Evolutionary conservation across 2,113 vertebrate species (phyloP).

Genomic region (Illadopsis cleaveri): DNA sequence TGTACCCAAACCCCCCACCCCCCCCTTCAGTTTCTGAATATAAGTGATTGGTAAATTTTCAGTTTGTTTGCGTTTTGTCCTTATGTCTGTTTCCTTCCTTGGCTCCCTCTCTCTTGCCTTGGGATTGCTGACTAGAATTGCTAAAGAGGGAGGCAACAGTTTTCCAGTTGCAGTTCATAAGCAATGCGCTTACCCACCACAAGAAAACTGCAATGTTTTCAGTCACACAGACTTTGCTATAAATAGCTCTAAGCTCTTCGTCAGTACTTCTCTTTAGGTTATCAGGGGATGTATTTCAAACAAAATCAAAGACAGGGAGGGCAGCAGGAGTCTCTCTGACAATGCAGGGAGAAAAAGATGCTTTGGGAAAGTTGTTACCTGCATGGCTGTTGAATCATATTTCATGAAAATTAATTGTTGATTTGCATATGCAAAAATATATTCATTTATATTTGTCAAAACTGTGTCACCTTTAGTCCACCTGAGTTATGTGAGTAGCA

Average conservation of each 20-base stretch:
- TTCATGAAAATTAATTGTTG: not conserved
- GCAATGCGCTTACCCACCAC: not conserved
- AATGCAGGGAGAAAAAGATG: not conserved
- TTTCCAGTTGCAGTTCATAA: slow-evolving; percentile 38
- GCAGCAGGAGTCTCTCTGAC: not conserved
- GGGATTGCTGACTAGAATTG: slow-evolving; percentile 18
- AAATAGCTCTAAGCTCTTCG: slow-evolving; percentile 37
- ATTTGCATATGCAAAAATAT: not conserved
- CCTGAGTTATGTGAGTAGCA: rapidly evolving
- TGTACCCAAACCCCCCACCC: no score
- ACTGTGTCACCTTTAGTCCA: not conserved
- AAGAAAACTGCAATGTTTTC: slow-evolving; percentile 50
- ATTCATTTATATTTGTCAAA: not conserved
- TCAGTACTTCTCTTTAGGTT: slow-evolving; percentile 32
- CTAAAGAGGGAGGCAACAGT: slow-evolving; percentile 26
- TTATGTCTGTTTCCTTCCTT: slow-evolving; percentile 52
- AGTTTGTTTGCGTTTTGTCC: slow-evolving; percentile 51
- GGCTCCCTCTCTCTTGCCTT: not conserved
- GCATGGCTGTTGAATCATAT: not conserved
- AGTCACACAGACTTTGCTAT: slow-evolving; percentile 28
- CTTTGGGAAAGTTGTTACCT: not conserved
- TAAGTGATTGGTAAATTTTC: slow-evolving; percentile 36
- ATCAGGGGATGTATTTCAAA: not conserved
- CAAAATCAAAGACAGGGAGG: not conserved
- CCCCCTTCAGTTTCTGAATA: not conserved